Conservation (phyloP, 37 sponge, comb jelly and placozoan genomes). For the Spongia lamella region DNA sequence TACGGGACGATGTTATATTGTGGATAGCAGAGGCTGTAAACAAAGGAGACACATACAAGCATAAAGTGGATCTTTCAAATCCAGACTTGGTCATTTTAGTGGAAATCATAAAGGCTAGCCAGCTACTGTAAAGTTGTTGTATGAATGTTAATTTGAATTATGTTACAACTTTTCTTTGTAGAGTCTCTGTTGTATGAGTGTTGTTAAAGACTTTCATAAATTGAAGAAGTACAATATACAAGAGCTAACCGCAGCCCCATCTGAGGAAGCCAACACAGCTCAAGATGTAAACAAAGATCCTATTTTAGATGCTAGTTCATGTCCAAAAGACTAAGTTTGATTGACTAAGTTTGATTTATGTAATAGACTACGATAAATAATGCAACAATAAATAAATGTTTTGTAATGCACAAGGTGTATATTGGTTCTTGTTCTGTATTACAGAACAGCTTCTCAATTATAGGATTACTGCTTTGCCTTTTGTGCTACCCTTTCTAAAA, state of each 20-base stretch:
- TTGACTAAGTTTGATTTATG: too few relatives aligned
- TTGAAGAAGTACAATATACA: conserved; percentile 84
- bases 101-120: conserved; percentile 65
- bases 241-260: conserved; percentile 12
- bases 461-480: too few relatives aligned
- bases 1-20: conserved; percentile 68
- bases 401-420: too few relatives aligned
- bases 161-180: conserved; percentile 5
- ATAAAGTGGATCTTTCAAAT: conserved; percentile 62
- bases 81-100: conserved; percentile 69
- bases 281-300: not conserved
- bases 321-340: not conserved
- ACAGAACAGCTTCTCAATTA: too few relatives aligned
- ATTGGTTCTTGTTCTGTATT: too few relatives aligned
- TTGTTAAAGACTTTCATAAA: conserved; percentile 74
- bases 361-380: too few relatives aligned
- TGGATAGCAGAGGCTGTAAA: conserved; percentile 65
- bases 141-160: not conserved
- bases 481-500: too few relatives aligned
- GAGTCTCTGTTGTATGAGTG: conserved; percentile 70
- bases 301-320: not conserved
- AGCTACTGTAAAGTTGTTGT: not conserved
- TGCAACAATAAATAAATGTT: too few relatives aligned
- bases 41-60: conserved; percentile 41
- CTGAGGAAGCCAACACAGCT: not conserved